Evolutionary conservation across 2,113 vertebrate genomes (phyloP).

Genomic region (Geothlypis trichas): DNA sequence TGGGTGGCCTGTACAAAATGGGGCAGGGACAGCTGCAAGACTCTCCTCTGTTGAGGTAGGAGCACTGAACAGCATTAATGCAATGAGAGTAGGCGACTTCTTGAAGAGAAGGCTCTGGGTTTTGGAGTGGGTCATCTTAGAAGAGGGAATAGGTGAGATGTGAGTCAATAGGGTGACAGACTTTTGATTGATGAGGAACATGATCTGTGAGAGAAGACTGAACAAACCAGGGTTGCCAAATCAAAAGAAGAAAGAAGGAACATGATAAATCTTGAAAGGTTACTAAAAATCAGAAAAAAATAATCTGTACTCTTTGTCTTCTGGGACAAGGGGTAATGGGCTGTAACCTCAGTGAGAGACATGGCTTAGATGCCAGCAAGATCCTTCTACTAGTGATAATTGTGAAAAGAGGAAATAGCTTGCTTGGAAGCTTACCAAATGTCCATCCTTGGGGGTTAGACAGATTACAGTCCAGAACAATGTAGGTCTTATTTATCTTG

Average conservation of each 20-base stretch:
- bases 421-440: constrained; percentile 31
- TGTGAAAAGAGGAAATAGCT: constrained; percentile 1
- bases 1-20: neutral
- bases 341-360: neutral
- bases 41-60: neutral
- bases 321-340: neutral
- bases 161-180: neutral
- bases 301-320: neutral
- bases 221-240: neutral
- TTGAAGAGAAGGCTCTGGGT: neutral
- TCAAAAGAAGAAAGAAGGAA: neutral
- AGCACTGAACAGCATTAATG: neutral
- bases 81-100: neutral
- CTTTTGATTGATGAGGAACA: neutral
- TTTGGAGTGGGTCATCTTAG: neutral
- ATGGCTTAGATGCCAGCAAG: neutral
- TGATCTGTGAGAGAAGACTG: neutral
- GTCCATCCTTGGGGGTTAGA: neutral
- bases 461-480: neutral
- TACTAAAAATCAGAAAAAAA: neutral
- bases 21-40: neutral
- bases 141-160: neutral
- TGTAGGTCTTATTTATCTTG: neutral
- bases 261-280: neutral
- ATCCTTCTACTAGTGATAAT: neutral